Conservation (phyloP, 2,888 invertebrate genomes). For the Minunthozetes semirufus region DNA sequence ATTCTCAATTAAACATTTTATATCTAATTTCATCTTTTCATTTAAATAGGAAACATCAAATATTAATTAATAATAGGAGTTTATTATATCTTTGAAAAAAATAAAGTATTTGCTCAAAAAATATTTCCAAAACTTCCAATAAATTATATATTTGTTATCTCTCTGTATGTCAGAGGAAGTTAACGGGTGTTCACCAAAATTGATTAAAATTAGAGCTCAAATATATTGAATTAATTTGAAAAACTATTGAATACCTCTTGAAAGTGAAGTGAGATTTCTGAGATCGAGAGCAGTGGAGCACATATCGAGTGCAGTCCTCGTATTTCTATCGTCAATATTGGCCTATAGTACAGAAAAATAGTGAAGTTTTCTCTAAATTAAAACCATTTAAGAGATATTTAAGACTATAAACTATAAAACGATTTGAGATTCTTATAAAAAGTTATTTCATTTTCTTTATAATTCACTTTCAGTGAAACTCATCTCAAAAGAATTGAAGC, state of each 20-base stretch:
- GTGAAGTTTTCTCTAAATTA: neutral
- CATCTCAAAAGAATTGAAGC: constrained; percentile 24
- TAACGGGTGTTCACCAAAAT: too few relatives aligned
- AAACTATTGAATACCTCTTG: neutral
- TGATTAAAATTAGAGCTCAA: neutral
- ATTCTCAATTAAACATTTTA: too few relatives aligned
- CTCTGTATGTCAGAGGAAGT: too few relatives aligned
- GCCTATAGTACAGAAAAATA: neutral
- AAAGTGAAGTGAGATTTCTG: constrained; percentile 15
- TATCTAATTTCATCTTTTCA: too few relatives aligned
- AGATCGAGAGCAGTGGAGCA: constrained; percentile 8
- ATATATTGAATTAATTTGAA: neutral
- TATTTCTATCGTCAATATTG: neutral
- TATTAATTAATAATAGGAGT: too few relatives aligned
- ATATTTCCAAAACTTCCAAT: too few relatives aligned
- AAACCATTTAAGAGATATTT: neutral
- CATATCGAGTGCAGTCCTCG: constrained; percentile 1
- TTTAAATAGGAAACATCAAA: too few relatives aligned
- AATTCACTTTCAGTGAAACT: neutral
- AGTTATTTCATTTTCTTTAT: neutral
- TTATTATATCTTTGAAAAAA: too few relatives aligned
- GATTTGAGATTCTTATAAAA: neutral
- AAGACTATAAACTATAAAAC: neutral
- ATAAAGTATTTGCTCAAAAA: too few relatives aligned
- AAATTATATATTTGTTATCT: too few relatives aligned